These are phyloP conservation scores for Lasioglossum leucozonium DNA, from an alignment of 2,888 invertebrate species.

Conservation along the genomic window DNA sequence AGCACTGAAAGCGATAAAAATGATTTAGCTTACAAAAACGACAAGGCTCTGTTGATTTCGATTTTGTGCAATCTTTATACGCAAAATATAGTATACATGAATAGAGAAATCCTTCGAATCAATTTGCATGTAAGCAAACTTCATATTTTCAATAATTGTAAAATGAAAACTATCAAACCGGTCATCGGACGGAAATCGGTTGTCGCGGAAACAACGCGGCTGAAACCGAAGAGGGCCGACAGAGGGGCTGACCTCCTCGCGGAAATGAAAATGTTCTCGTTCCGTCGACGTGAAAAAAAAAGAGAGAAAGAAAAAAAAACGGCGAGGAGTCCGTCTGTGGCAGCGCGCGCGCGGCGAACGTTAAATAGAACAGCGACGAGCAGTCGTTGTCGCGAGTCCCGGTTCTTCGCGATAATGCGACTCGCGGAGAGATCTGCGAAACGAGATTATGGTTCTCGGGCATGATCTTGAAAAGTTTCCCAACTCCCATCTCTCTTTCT, in stretches of 20 bases:
- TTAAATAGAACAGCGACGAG: conserved; percentile 8
- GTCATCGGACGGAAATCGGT: not conserved
- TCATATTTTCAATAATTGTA: no score
- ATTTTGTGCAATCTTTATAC: no score
- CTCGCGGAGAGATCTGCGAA: not conserved
- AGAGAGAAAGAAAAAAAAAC: not conserved
- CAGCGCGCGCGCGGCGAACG: not conserved
- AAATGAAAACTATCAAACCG: no score
- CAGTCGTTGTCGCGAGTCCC: not conserved
- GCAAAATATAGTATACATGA: no score
- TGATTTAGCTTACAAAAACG: no score
- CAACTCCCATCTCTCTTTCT: not conserved
- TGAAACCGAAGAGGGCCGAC: not conserved
- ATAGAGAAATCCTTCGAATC: no score
- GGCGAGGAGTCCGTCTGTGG: not conserved
- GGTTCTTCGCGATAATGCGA: not conserved
- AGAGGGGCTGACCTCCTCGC: not conserved
- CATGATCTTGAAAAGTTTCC: not conserved
- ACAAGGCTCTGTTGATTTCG: no score
- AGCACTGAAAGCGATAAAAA: no score
- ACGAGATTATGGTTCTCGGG: not conserved
- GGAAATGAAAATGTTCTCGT: conserved; percentile 7
- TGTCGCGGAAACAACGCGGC: not conserved
- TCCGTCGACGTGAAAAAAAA: not conserved
- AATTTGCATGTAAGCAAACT: no score